Percentiles rank a stretch among this genome's conserved stretches.
Conservation (phyloP, 2,797 vertebrate species). For the Apodemus agrarius region DNA sequence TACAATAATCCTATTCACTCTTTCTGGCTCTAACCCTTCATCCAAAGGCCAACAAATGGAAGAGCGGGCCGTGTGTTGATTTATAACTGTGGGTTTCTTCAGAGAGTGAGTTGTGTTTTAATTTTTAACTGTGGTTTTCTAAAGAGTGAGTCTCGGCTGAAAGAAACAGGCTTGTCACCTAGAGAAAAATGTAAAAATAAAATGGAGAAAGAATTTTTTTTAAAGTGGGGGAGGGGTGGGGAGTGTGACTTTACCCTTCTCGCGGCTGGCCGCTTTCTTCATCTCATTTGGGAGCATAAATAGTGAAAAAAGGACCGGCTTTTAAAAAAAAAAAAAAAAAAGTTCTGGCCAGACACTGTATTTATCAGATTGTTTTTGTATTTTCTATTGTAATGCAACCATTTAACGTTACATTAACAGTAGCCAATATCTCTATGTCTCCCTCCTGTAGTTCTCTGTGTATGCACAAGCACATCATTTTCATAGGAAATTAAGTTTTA, state of each 20-base stretch:
- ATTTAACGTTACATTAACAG: conserved; percentile 56
- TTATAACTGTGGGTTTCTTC: conserved; percentile 20
- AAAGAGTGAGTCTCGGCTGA: conserved; percentile 4
- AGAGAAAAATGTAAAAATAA: conserved; percentile 21
- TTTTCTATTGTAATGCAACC: conserved; percentile 38
- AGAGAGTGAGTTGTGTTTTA: background rate
- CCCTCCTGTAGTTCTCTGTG: conserved; percentile 9
- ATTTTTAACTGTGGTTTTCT: conserved; percentile 30
- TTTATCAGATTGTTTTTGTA: conserved; percentile 58
- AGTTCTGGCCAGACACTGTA: background rate
- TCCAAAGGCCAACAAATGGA: background rate
- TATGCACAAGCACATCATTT: conserved; percentile 50
- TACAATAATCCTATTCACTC: background rate
- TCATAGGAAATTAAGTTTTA: conserved; percentile 74
- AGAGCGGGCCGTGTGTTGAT: background rate
- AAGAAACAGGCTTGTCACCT: background rate
- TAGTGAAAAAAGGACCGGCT: background rate
- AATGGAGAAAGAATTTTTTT: background rate
- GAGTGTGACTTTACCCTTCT: background rate
- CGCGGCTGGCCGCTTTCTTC: background rate
- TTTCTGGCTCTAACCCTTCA: background rate
- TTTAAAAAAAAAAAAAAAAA: too few species aligned
- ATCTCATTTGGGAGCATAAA: background rate
- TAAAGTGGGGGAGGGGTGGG: too few species aligned
- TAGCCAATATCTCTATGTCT: background rate